Evolutionary conservation across 2,797 vertebrate genomes (phyloP), one percentile per base, ranked within the genome.

Genomic region (Euthynnus affinis): DNA sequence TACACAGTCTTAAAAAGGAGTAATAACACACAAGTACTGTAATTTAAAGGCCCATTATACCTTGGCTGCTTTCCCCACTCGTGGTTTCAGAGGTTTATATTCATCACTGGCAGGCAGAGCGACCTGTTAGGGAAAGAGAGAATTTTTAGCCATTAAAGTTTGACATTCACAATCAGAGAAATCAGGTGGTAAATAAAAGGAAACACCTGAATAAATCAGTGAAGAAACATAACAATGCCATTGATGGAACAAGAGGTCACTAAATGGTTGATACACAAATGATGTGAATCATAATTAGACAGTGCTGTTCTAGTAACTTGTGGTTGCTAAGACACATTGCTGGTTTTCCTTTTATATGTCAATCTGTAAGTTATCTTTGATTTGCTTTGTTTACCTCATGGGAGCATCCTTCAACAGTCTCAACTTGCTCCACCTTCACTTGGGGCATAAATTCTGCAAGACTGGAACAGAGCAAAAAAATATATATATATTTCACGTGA

Each of bases 11-110:
- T 29, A 42, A 53, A 42, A 53, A 13, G 25, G 37, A 53, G 12
- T 55, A 20, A 64, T 64, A 23, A 56, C 2, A 13, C 1, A 25
- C 1, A 40, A 34, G n/a, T 37, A 46, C 34, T 56, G 9, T 12
- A 15, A 6, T 42, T 51, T 48, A 25, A 75, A 63, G 15, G 14
- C 0, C 6, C 0, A 46, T 48, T 23, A 9, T 88, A 99, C 98
- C 96, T 99, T 99, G 55, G 98, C 96, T 79, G 98, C 97, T 96
- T 99, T 99, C 74, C 98, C 98, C 82, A 96, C 96, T 85, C 98
- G 94, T 59, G 96, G 94, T 85, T 96, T 98, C 65, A 99, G 91
- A 9, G 95, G 96, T 46, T 94, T 88, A 76, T 97, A 99, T 10
- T 97, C 96, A 57, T 97, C 96, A 87, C 89, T 91, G 42, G 93